Evolutionary conservation across 2,888 invertebrate genomes (phyloP).

Genomic region (Atethmia centrago): DNA sequence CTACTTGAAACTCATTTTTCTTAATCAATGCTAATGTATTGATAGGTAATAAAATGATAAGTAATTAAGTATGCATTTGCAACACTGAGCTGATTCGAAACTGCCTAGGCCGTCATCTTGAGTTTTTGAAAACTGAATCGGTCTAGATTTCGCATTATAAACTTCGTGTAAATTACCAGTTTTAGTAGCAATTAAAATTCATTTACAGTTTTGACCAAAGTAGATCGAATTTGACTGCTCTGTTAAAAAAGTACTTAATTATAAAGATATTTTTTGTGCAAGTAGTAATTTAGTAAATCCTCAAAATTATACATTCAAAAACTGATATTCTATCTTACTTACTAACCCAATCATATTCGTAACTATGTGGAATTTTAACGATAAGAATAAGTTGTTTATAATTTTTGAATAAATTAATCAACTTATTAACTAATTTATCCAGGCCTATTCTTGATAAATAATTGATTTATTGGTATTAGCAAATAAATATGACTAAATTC

Average conservation of each 20-base stretch:
- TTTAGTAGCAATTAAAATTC: conserved; percentile 44
- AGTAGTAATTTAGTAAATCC: background rate
- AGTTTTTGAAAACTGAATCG: conserved; percentile 44
- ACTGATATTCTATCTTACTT: background rate
- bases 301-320: conserved; percentile 15
- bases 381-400: conserved; percentile 58
- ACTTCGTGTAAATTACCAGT: conserved; percentile 53
- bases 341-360: background rate
- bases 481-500: conserved; percentile 20
- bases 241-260: conserved; percentile 1
- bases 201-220: conserved; percentile 39
- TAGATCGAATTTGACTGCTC: conserved; percentile 24
- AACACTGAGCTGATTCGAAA: conserved; percentile 42
- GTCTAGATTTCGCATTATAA: conserved; percentile 48
- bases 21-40: conserved; percentile 72
- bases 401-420: conserved; percentile 69
- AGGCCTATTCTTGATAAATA: background rate
- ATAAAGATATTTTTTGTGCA: conserved; percentile 17
- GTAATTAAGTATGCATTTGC: conserved; percentile 53
- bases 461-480: conserved; percentile 35
- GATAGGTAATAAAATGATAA: conserved; percentile 69
- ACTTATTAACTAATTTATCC: conserved; percentile 54
- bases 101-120: conserved; percentile 28
- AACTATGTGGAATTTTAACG: conserved; percentile 3
- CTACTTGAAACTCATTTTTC: conserved; percentile 61